phyloP scores from a whole-genome alignment of 1,140 invertebrate species.

The Aplysia californica region DNA sequence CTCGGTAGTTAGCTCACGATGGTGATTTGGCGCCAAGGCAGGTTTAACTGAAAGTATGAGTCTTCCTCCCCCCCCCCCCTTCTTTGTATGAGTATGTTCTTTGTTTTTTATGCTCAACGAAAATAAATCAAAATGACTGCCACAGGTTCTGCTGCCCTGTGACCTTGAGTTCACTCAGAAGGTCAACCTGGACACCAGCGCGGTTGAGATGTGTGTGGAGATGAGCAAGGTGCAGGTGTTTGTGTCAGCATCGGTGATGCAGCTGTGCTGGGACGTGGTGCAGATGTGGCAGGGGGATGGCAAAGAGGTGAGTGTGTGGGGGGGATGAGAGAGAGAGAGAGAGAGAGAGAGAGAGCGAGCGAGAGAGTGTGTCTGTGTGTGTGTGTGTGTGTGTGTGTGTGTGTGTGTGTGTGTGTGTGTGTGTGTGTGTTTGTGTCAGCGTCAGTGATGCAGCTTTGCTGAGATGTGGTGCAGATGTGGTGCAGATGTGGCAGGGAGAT shows the following conservation, averaged over 20 bases:
- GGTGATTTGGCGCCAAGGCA: no score
- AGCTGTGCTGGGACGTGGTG: conserved; percentile 73
- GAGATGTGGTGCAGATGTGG: conserved; percentile 70
- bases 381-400: no score
- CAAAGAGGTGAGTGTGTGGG: no score
- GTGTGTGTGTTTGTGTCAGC: no score
- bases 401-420: conserved; percentile 80
- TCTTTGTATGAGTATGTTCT: not conserved
- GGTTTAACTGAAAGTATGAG: no score
- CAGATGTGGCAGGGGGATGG: no score
- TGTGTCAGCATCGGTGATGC: conserved; percentile 79
- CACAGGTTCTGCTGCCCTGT: conserved; percentile 69
- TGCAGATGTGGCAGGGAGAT: no score
- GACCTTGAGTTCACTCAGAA: conserved; percentile 45
- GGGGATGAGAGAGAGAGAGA: no score
- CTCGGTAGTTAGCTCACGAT: no score
- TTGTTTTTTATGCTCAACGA: not conserved
- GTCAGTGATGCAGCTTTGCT: conserved; percentile 78
- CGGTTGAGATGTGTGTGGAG: conserved; percentile 74
- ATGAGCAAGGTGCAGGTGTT: conserved; percentile 77
- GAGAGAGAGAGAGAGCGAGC: no score
- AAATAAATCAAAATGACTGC: not conserved
- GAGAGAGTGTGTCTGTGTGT: no score
- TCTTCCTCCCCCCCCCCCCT: no score
- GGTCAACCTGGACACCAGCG: conserved; percentile 29